Conservation (phyloP, 2,888 invertebrate species). For the Drosophila leonis region DNA sequence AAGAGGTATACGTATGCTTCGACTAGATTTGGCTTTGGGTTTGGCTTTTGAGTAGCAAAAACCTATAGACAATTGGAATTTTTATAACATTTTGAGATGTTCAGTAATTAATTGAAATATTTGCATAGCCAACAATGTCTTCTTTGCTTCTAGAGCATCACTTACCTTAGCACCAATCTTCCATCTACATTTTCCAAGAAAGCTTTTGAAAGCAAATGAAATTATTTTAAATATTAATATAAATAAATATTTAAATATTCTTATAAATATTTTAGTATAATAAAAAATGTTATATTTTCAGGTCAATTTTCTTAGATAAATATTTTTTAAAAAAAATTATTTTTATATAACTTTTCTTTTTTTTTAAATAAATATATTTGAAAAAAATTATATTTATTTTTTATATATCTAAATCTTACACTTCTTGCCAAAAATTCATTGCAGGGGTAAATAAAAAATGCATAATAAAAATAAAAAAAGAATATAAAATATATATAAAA, state of each 20-base stretch:
- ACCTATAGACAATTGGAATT: too few relatives aligned
- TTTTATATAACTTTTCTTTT: too few relatives aligned
- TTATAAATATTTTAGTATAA: too few relatives aligned
- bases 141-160: background rate
- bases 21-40: too few relatives aligned
- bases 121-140: background rate
- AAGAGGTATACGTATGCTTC: too few relatives aligned
- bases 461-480: background rate
- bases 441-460: too few relatives aligned
- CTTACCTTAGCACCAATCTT: slow-evolving; percentile 39
- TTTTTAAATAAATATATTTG: background rate
- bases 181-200: slow-evolving; percentile 49
- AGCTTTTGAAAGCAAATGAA: slow-evolving; percentile 27
- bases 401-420: background rate
- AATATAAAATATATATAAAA: background rate
- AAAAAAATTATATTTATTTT: background rate
- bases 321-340: too few relatives aligned
- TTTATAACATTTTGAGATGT: too few relatives aligned
- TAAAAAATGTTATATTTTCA: too few relatives aligned
- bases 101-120: background rate
- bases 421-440: background rate
- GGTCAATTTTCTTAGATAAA: too few relatives aligned
- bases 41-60: too few relatives aligned
- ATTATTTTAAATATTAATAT: background rate
- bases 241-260: too few relatives aligned